Base-by-base conservation (phyloP, 2,797 vertebrate species). In the Masticophis lateralis region DNA sequence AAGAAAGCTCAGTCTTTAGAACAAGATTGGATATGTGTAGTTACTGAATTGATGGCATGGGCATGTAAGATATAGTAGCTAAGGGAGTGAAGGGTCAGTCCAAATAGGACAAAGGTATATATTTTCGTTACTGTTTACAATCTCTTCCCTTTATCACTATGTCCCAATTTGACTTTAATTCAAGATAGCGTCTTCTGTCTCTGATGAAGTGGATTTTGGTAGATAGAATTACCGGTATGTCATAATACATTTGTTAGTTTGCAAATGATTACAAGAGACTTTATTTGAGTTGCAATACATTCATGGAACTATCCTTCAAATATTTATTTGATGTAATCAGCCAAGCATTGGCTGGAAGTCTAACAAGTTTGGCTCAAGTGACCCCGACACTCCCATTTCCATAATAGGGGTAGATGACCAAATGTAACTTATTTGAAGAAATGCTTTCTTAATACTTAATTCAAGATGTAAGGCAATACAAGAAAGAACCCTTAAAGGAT, bases 401-500 rank as follows among this genome's bases (percentile, higher is more conserved):
- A 10, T 20, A 16, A 0, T 63, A 93, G 51, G 87, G n/a, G 47
- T 59, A 92, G 94, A 94, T 86, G 1, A 0, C 57, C 57, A 27
- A 92, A 88, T 83, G 37, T 93, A 91, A 57, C 91, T 95, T 95
- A 92, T 13, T 56, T 53, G 59, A 92, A 95, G 95, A 96, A 90
- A 90, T 93, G 60, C 32, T 90, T 90, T 88, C 91, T 92, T 91
- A 93, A 87, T 92, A 51, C 20, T 83, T 88, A 86, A 94, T 95
- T 92, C 86, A 53, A 92, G 2, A 22, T 95, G 87, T 95, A 95
- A 96, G 95, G 93, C 90, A 94, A 83, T 32, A 86, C 91, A 96
- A 95, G 95, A 96, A 91, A 60, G 43, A 94, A 90, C 69, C 94
- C 96, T 51, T 93, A 95, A 96, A 96, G 94, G 94, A 95, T 92